Conservation (phyloP, 2,888 invertebrate species). For the Eristalinus sepulchralis region DNA sequence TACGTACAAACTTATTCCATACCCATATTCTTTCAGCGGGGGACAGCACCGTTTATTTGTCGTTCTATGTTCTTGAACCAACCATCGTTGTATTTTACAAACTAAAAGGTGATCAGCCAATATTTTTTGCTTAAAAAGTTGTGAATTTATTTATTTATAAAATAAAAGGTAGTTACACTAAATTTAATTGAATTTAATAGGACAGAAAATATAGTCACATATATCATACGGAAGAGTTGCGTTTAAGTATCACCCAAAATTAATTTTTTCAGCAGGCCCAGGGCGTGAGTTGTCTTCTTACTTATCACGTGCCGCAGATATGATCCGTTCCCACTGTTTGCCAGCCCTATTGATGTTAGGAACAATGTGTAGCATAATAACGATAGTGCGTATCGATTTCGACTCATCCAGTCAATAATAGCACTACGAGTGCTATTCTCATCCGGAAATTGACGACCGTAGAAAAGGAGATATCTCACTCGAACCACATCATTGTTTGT, state of each 20-base stretch:
- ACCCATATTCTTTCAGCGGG: no score
- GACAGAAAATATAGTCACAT: slow-evolving; percentile 34
- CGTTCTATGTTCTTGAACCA: no score
- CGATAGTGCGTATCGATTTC: slow-evolving; percentile 84
- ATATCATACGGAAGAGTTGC: neutral
- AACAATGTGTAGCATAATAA: slow-evolving; percentile 85
- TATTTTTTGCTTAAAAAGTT: slow-evolving; percentile 8
- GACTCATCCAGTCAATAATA: slow-evolving; percentile 82
- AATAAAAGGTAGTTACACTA: slow-evolving; percentile 42
- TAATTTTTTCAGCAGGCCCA: slow-evolving; percentile 47
- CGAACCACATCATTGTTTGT: slow-evolving; percentile 89
- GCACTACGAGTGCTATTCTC: slow-evolving; percentile 54
- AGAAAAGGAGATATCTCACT: slow-evolving; percentile 89
- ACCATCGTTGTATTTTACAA: no score
- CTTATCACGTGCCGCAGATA: slow-evolving; percentile 57
- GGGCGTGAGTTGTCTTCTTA: slow-evolving; percentile 52
- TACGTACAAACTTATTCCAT: no score
- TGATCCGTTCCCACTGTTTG: slow-evolving; percentile 82
- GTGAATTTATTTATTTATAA: slow-evolving; percentile 55
- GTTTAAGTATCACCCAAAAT: slow-evolving; percentile 49
- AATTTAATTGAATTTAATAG: slow-evolving; percentile 56
- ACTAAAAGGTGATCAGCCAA: neutral
- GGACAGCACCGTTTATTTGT: no score
- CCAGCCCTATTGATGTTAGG: slow-evolving; percentile 85
- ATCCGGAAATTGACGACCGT: slow-evolving; percentile 79